Base-by-base conservation (phyloP, 2,888 invertebrate genomes). In the Argyra leucocephala region DNA sequence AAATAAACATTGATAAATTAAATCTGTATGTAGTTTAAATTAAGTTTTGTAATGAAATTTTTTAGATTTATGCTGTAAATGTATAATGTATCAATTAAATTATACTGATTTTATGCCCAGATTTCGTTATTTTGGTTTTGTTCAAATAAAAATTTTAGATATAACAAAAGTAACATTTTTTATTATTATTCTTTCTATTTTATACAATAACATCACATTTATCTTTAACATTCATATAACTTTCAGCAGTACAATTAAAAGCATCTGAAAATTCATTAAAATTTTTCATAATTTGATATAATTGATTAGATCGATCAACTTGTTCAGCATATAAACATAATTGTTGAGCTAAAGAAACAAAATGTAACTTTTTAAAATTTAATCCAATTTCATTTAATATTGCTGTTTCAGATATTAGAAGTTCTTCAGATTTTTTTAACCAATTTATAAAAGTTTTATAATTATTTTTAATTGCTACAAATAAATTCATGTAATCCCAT, bases 141-240 rank as follows among this genome's bases (percentile, higher is more conserved):
- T 31, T 31, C 10, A 31, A 31, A 31, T 7, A 31, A 31, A 31
- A 12, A 48, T 18, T 18, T 48, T 12, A 9, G 18, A 48, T 2
- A 15, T 48, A 31, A 31, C 31, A 31, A 31, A 31, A 26, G 12
- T 3, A 48, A 5, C 18, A 48, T 48, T 48, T 48, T 12, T 2
- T 48, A 48, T 12, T 48, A 48, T 5, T 48, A 18, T 48, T 15
- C 18, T 15, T 48, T 15, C 2, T 48, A 48, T 48, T 48, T 48
- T 18, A 48, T 48, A 48, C 6, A n/a, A n/a, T 48, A 4, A 48
- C 48, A 48, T 48, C 48, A 48, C 48, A 48, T 18, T 48, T 48
- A 48, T 48, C 48, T 48, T 48, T 48, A 18, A 48, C 48, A 48
- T 48, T 48, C 48, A 48, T 48, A 48, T 48, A 48, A 48, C 18